Conservation (phyloP, 92 coral and sea anemone species). For the Pocillopora grandis region DNA sequence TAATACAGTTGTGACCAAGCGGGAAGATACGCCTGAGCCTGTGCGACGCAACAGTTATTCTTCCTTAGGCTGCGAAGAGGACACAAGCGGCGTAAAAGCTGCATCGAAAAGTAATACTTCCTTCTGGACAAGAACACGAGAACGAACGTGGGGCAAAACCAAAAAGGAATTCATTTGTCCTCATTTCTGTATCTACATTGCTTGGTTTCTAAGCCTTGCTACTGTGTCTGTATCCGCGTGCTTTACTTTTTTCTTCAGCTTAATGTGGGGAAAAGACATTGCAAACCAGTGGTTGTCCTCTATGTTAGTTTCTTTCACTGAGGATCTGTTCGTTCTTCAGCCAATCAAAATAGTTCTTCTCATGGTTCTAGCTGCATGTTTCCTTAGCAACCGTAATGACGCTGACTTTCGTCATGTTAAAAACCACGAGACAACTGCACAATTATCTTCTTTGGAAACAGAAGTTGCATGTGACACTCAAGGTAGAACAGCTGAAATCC, state of each 20-base stretch:
- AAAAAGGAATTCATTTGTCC: conserved; percentile 46
- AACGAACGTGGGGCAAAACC: neutral
- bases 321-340: conserved; percentile 79
- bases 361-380: conserved; percentile 62
- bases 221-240: conserved; percentile 65
- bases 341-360: conserved; percentile 77
- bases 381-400: conserved; percentile 24
- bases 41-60: neutral
- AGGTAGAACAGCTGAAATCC: conserved; percentile 15
- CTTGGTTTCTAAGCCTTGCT: conserved; percentile 75
- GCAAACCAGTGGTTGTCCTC: conserved; percentile 89
- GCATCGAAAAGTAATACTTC: neutral
- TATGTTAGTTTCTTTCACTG: conserved; percentile 75
- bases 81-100: neutral
- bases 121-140: neutral
- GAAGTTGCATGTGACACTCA: neutral
- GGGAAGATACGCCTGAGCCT: neutral
- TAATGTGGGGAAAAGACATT: conserved; percentile 81
- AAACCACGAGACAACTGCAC: neutral
- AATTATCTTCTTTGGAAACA: neutral
- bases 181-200: conserved; percentile 61
- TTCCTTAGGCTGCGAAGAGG: neutral
- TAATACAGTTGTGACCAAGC: neutral
- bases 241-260: conserved; percentile 79
- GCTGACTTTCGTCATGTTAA: neutral